Percentiles rank a stretch among this genome's conserved stretches.
These are phyloP conservation scores for Aurelia sp. DNA, from an alignment of 30 jellyfish, hydroid and myxozoan species.

Conservation along the genomic window DNA sequence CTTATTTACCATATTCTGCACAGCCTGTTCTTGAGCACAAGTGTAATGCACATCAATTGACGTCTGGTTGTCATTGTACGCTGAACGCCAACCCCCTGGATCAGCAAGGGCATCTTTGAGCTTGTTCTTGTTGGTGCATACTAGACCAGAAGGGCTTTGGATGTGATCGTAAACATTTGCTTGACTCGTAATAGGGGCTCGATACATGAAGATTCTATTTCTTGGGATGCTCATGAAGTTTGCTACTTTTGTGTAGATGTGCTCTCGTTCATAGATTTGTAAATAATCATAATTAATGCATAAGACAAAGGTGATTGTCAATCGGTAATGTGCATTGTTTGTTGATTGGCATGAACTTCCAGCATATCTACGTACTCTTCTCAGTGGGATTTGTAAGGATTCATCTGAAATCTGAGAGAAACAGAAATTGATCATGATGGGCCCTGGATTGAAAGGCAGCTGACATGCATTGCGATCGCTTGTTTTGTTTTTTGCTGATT, in stretches of 20 bases:
- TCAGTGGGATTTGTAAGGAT: neutral
- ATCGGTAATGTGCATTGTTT: conserved; percentile 13
- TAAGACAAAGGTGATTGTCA: conserved; percentile 45
- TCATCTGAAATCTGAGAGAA: too few species aligned
- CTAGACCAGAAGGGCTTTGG: conserved; percentile 33
- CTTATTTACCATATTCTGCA: conserved; percentile 9
- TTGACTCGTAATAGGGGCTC: conserved; percentile 4
- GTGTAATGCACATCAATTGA: conserved; percentile 52
- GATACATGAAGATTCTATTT: conserved; percentile 25
- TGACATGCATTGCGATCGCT: too few species aligned
- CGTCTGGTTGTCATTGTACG: conserved; percentile 28
- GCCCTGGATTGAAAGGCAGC: too few species aligned
- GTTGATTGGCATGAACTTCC: conserved; percentile 33
- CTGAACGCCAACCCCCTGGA: conserved; percentile 51
- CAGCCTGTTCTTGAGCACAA: conserved; percentile 29
- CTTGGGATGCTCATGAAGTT: conserved; percentile 12
- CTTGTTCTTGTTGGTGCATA: conserved; percentile 4
- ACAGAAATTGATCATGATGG: too few species aligned
- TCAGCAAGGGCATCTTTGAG: conserved; percentile 41
- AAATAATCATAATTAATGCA: conserved; percentile 13
- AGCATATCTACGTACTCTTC: neutral
- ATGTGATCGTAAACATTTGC: neutral
- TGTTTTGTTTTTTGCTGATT: too few species aligned
- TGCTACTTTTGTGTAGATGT: conserved; percentile 23
- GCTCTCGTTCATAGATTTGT: conserved; percentile 8